These are phyloP conservation scores for Mechanitis messenoides DNA, from an alignment of 2,888 invertebrate genomes.

Conservation along the genomic window DNA sequence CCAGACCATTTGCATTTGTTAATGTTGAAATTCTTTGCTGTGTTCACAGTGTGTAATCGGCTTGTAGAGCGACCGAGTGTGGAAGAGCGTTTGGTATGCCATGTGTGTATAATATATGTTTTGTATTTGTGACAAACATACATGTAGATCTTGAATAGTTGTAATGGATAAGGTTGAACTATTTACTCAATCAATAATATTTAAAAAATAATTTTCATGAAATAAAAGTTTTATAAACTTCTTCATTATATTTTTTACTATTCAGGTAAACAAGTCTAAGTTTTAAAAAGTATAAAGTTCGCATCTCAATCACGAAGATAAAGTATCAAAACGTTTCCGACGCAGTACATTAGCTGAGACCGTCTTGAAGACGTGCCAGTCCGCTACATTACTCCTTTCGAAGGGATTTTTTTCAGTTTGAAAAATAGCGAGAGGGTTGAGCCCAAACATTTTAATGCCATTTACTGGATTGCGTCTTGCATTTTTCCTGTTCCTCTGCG, in stretches of 20 bases:
- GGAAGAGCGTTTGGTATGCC: conserved; percentile 9
- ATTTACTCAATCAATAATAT: too few species aligned
- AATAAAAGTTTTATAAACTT: too few species aligned
- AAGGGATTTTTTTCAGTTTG: conserved; percentile 72
- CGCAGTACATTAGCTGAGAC: conserved; percentile 45
- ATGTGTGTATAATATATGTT: too few species aligned
- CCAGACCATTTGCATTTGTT: conserved; percentile 75
- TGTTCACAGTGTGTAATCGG: conserved; percentile 67
- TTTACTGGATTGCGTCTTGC: conserved; percentile 76
- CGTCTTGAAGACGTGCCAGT: conserved; percentile 72
- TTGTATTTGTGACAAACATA: too few species aligned
- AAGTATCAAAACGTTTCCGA: conserved; percentile 53
- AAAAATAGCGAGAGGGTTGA: conserved; percentile 75
- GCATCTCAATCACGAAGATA: conserved; percentile 8
- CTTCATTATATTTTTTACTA: too few species aligned
- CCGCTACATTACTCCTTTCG: conserved; percentile 69
- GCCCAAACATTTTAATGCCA: conserved; percentile 76
- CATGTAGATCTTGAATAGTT: too few species aligned
- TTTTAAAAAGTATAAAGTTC: neutral
- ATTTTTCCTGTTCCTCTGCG: conserved; percentile 67
- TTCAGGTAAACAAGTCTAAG: neutral
- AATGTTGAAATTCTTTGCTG: conserved; percentile 70
- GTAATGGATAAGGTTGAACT: too few species aligned
- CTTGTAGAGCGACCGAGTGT: conserved; percentile 38
- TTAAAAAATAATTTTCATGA: too few species aligned